These are phyloP conservation scores for Nixonia krombeini DNA, from an alignment of 1,140 invertebrate species.

Conservation along the genomic window DNA sequence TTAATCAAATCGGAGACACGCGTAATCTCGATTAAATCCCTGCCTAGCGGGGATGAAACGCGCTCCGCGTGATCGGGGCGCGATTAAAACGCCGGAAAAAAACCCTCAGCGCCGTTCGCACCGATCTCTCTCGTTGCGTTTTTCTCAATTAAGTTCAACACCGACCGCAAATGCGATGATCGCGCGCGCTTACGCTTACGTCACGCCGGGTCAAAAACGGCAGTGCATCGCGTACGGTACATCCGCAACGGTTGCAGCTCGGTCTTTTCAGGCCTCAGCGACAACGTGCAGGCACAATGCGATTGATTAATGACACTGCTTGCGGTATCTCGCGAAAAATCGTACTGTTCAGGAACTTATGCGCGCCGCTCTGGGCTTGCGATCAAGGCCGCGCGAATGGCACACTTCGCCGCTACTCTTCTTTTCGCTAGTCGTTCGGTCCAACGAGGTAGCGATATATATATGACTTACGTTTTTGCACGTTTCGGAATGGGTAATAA, in stretches of 20 bases:
- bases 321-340: conserved; percentile 16
- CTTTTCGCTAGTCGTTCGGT: conserved; percentile 12
- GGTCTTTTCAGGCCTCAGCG: conserved; percentile 21
- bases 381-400: neutral
- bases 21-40: neutral
- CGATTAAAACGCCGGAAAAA: too few species aligned
- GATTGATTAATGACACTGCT: conserved; percentile 35
- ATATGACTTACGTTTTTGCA: too few species aligned
- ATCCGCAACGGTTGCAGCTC: conserved; percentile 31
- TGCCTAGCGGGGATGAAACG: too few species aligned
- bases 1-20: conserved; percentile 4
- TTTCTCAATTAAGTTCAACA: neutral
- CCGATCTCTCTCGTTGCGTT: neutral
- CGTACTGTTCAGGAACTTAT: conserved; percentile 18
- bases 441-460: conserved; percentile 9
- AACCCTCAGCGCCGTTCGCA: neutral
- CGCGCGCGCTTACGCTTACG: conserved; percentile 31
- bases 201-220: conserved; percentile 37
- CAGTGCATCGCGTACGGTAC: conserved; percentile 35
- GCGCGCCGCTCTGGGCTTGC: neutral
- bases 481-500: too few species aligned
- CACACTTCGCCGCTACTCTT: conserved; percentile 18
- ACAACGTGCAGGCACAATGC: conserved; percentile 34
- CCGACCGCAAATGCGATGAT: conserved; percentile 29
- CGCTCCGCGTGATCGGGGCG: too few species aligned